Base-by-base conservation (phyloP, 1,140 invertebrate genomes). In the Rhyacophila brunnea region DNA sequence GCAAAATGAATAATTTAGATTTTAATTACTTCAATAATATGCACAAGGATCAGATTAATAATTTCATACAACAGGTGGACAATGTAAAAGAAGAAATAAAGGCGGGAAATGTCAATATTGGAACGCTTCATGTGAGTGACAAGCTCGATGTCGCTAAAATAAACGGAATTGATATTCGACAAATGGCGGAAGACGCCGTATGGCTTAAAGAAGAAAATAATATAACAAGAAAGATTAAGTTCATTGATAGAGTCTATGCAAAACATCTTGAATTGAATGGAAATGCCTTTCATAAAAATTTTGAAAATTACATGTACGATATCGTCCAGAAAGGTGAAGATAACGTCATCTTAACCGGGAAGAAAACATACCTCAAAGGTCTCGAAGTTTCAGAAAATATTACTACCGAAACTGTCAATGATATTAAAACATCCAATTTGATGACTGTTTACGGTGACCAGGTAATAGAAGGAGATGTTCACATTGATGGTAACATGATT, bases 151-250 rank as follows among this genome's bases (percentile, higher is more conserved):
- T 48, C 1, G 20, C 35, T 1, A 54, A 35, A 44, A 60, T 64
- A 32, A 60, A 64, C 36, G 48, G 36, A 14, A 38, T 57, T 14
- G 54, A 64, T 47, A 38, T 64, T 10, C 35, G 43, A 11, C 52
- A 53, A 18, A 6, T 60, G 20, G 57, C 62, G 4, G 50, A 64
- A 15, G 53, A 60, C 19, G 62, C 62, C 20, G 47, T 64, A 2
- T 58, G 62, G 58, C 36, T 60, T 17, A 64, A 64, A 38, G 58
- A 60, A 38, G 58, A 64, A 14, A 64, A 59, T 43, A 15, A 55
- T 18, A 51, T 64, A 13, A 11, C 20, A 4, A 47, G 32, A 38
- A 19, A 40, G 28, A 18, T 60, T n/a, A 59, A 20, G 43, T 64
- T 64, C 19, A 7, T 54, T 4, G 49, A 64, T 42, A 38, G 43